A percentile compares a stretch with the other conserved stretches of the same genome.
phyloP scores from a whole-genome alignment of 2,113 vertebrate species.

The Calonectris borealis region DNA sequence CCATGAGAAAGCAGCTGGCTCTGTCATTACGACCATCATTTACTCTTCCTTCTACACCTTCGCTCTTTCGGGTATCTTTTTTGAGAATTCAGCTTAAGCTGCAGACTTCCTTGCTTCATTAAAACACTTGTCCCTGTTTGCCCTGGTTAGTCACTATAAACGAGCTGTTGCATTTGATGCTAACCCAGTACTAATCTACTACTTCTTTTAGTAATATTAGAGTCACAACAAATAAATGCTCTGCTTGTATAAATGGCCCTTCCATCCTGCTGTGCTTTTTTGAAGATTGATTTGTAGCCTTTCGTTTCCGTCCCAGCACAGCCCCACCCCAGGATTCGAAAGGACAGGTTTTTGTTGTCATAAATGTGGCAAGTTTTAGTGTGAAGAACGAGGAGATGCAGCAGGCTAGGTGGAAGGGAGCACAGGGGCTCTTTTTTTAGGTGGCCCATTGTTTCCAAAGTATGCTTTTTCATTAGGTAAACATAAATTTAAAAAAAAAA shows the following conservation, averaged over 20 bases:
- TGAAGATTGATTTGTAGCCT: not conserved
- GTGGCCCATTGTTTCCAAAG: not conserved
- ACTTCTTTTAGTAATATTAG: not conserved
- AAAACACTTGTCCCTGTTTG: not conserved
- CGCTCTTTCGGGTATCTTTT: not conserved
- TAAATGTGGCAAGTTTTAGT: not conserved
- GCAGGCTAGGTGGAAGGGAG: not conserved
- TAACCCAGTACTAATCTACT: not conserved
- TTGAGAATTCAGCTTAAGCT: not conserved
- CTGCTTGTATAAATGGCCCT: not conserved
- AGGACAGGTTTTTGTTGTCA: not conserved
- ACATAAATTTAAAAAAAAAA: not conserved
- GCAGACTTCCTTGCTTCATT: not conserved
- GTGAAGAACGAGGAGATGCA: not conserved
- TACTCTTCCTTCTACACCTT: not conserved
- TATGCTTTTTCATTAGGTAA: not conserved
- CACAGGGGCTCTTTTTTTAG: not conserved
- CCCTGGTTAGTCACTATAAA: not conserved
- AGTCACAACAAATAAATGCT: not conserved
- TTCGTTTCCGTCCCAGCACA: fast-evolving
- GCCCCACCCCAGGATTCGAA: not conserved
- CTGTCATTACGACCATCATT: not conserved
- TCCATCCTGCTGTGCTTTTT: not conserved
- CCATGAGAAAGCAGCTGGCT: not conserved
- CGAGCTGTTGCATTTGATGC: not conserved